Conservation (phyloP, 2,113 vertebrate species). For the Azemiops feae region DNA sequence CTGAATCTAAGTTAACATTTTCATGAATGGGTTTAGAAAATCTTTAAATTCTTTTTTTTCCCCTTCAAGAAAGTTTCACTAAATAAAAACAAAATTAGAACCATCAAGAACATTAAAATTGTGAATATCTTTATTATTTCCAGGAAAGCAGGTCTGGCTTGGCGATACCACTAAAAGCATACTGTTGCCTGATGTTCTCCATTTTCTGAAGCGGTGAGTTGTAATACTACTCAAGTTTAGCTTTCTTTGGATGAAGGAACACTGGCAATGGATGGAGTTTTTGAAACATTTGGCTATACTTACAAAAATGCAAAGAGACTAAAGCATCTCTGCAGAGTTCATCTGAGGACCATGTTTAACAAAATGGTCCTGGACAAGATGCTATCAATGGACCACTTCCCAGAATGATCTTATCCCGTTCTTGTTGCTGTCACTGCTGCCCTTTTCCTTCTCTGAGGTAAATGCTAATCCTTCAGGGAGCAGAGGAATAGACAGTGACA, state of each 20-base stretch:
- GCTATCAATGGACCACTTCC: neutral
- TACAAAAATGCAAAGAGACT: neutral
- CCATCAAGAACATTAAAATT: neutral
- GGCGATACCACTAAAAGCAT: neutral
- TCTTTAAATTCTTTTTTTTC: neutral
- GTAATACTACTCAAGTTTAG: neutral
- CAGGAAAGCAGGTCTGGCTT: neutral
- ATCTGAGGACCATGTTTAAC: neutral
- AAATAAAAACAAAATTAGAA: neutral
- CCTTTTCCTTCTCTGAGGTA: neutral
- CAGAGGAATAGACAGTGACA: neutral
- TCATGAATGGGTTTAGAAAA: neutral
- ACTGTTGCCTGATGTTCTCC: neutral
- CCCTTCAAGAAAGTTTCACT: neutral
- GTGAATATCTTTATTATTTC: neutral
- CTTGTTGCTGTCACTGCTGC: neutral
- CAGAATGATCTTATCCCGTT: neutral
- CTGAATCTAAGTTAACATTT: no score
- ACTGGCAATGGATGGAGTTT: neutral
- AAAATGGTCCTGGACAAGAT: neutral
- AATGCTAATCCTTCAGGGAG: neutral
- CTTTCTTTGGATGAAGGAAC: neutral
- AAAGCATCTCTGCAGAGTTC: neutral
- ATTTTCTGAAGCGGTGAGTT: neutral
- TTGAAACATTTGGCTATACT: neutral